These are phyloP conservation scores for Chrysochloris asiatica DNA, from an alignment of 2,113 vertebrate species.

Conservation along the genomic window DNA sequence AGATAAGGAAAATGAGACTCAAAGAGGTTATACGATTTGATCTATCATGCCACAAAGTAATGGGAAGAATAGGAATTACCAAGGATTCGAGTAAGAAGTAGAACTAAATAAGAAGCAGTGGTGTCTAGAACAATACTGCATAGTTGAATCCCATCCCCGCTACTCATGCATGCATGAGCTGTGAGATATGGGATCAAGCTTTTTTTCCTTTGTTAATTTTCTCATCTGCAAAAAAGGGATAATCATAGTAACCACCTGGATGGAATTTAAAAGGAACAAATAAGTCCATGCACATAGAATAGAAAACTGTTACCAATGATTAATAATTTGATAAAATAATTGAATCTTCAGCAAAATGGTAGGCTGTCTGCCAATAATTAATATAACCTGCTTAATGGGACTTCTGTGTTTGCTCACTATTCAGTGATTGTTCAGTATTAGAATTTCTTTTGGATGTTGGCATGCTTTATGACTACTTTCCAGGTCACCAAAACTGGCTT, in stretches of 20 bases:
- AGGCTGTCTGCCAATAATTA: neutral
- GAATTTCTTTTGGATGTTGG: conserved; percentile 7
- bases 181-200: too few species aligned
- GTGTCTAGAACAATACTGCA: too few species aligned
- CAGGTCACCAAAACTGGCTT: neutral
- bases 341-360: conserved; percentile 9
- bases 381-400: neutral
- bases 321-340: conserved; percentile 2
- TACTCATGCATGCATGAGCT: too few species aligned
- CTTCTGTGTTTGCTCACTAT: neutral
- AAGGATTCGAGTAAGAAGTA: neutral
- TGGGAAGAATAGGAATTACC: neutral
- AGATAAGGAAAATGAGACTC: neutral
- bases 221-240: conserved; percentile 6
- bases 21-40: neutral
- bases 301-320: too few species aligned
- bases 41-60: neutral
- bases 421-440: neutral
- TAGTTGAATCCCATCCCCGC: too few species aligned
- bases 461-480: neutral
- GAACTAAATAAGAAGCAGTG: neutral
- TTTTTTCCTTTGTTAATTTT: neutral
- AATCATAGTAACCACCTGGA: neutral
- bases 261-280: too few species aligned
- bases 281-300: too few species aligned